Evolutionary conservation across 2,888 invertebrate genomes (phyloP), one percentile per base, ranked within the genome.

Genomic region (Hyppa rectilinea): DNA sequence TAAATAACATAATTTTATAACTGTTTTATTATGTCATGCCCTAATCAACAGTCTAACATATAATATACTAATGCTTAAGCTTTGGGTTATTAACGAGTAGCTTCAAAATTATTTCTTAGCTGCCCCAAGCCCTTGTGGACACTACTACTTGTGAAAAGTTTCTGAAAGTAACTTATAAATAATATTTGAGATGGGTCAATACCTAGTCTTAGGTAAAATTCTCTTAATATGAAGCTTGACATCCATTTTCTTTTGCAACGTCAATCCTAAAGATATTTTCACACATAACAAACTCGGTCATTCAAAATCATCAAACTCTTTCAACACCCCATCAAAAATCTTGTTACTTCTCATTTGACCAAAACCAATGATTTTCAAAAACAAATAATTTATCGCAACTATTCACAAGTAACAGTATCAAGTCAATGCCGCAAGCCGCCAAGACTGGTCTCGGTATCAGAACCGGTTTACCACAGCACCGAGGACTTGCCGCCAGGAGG

Each of bases 401-500:
- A 68, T 87, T 81, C 87, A 87, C 88, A 88, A 88, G 87, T 80
- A 81, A 80, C 71, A 83, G 84, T 86, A 78, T 83, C 75, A 67
- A 76, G 71, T 74, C 68, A 76, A 70, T 69, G 85, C 81, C 69
- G 66, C 71, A 82, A 87, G 86, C 86, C 43, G n/a, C 58, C 65
- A 45, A 55, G 56, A 56, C 55, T 40, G 40, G 52, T 53, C 23
- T 53, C 26, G 43, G 52, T 40, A 40, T 23, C 62, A 45, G 31
- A 20, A 56, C 64, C 45, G 29, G 58, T 92, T 97, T 98, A 98
- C 98, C 98, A 98, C 91, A 98, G 97, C 55, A 97, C 97, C 65
- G 98, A 97, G 20, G 98, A 98, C 92, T 98, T 97, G 61, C 99
- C 99, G 84, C 99, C 99, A 2, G 99, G 99, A 12, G 99, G 99